Evolutionary conservation across 2,113 vertebrate species (phyloP), one percentile per base, ranked within the genome.

Genomic region (Blennius ocellaris): DNA sequence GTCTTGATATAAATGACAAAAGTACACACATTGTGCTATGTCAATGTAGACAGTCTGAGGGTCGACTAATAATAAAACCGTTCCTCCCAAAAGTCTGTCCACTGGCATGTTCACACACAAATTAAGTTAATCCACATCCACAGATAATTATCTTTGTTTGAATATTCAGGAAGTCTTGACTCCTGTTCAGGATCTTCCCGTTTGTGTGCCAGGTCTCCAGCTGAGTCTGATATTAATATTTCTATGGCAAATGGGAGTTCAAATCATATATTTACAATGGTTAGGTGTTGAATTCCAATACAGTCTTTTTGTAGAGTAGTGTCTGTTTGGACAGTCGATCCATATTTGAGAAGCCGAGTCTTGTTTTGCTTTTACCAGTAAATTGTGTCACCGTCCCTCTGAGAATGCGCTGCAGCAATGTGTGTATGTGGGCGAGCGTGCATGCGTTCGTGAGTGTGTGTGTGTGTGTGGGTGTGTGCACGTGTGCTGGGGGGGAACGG

Each of bases 101-200:
- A 87, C 82, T 71, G 80, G 90, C 68, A 70, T 79, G 77, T 75
- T 84, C 73, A 58, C 47, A 76, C 73, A 76, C 73, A 86, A 87
- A 86, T 49, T 78, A 41, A 74, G 73, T 82, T 89, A 88, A 90
- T 87, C 89, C 86, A 79, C 58, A 90, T 87, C 89, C 86, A 79
- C 58, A 73, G 82, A 89, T 86, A 81, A 88, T 92, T 87, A 89
- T 85, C 82, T 87, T 52, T 84, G 83, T 82, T 86, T 87, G 84
- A 87, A 85, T 84, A 89, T 90, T 86, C 51, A 87, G 49, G 41
- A 12, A 50, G 60, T 45, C 69, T 69, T 62, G 73, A 71, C 73
- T 86, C 56, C 51, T 60, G 59, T 38, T 45, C 68, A 57, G 39
- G 39, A 75, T 38, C 43, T 38, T 52, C 14, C 49, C 11, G 73